These are phyloP conservation scores for Manis pentadactyla DNA, from an alignment of 2,797 vertebrate genomes.

Conservation along the genomic window DNA sequence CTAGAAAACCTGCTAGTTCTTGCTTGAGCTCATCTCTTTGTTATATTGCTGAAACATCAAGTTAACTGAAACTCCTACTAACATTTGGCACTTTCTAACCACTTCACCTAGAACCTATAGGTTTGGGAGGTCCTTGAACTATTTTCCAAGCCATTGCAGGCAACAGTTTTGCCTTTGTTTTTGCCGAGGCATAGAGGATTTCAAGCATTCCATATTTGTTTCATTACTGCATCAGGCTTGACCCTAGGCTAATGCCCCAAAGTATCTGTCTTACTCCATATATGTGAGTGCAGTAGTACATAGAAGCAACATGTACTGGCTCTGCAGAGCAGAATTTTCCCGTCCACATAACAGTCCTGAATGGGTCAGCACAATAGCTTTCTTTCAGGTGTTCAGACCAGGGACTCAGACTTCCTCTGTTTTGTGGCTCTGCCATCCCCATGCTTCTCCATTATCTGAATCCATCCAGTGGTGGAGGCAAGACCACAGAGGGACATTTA, in stretches of 20 bases:
- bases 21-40: neutral
- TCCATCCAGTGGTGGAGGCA: neutral
- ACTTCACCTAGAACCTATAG: neutral
- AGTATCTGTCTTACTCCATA: neutral
- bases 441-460: neutral
- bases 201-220: neutral
- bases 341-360: neutral
- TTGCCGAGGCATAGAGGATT: neutral
- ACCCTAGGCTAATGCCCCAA: neutral
- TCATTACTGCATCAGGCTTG: neutral
- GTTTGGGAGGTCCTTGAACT: neutral
- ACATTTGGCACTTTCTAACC: neutral
- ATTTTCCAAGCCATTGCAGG: neutral
- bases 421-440: neutral
- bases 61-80: neutral
- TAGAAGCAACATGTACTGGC: neutral
- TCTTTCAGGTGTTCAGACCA: neutral
- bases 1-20: neutral
- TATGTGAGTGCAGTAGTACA: neutral
- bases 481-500: neutral
- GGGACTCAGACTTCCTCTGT: neutral
- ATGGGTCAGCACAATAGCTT: neutral
- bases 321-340: neutral
- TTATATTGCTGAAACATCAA: neutral
- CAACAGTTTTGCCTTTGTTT: neutral